Conservation (phyloP, 2,113 vertebrate species). For the Esox niger region DNA sequence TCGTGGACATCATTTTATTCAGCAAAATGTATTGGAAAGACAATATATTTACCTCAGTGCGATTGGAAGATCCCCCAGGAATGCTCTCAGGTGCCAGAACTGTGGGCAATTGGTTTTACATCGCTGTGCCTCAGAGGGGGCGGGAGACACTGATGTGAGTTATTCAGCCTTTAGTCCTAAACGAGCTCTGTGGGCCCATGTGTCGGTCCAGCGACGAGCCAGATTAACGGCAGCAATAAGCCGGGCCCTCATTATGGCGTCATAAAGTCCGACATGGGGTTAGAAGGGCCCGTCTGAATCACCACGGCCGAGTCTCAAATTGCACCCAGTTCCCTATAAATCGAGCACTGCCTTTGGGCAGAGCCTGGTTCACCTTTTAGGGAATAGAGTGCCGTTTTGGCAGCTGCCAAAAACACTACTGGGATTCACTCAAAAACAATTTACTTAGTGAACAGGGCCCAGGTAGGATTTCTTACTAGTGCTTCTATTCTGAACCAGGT, state of each 20-base stretch:
- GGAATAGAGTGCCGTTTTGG: too few species aligned
- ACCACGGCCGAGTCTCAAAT: too few species aligned
- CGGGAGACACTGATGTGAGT: constrained; percentile 3
- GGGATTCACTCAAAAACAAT: too few species aligned
- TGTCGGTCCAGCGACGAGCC: neutral
- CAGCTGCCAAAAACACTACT: too few species aligned
- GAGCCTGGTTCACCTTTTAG: too few species aligned
- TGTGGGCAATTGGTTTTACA: constrained; percentile 1
- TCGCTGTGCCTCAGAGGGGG: neutral
- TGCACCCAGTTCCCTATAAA: too few species aligned
- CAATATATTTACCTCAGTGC: neutral
- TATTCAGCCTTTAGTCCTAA: neutral
- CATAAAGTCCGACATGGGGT: neutral
- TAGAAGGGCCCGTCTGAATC: neutral
- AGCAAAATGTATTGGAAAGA: constrained; percentile 4
- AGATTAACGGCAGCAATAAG: constrained; percentile 13
- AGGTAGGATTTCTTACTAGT: too few species aligned
- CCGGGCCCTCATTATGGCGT: constrained; percentile 7
- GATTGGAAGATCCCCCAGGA: neutral
- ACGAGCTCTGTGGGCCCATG: constrained; percentile 2
- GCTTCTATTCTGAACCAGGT: too few species aligned
- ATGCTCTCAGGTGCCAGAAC: too few species aligned
- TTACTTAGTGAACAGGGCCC: too few species aligned
- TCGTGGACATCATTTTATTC: neutral
- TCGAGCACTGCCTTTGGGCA: too few species aligned